Evolutionary conservation across 2,113 vertebrate genomes (phyloP), one percentile per base, ranked within the genome.

Genomic region (Microcebus murinus): DNA sequence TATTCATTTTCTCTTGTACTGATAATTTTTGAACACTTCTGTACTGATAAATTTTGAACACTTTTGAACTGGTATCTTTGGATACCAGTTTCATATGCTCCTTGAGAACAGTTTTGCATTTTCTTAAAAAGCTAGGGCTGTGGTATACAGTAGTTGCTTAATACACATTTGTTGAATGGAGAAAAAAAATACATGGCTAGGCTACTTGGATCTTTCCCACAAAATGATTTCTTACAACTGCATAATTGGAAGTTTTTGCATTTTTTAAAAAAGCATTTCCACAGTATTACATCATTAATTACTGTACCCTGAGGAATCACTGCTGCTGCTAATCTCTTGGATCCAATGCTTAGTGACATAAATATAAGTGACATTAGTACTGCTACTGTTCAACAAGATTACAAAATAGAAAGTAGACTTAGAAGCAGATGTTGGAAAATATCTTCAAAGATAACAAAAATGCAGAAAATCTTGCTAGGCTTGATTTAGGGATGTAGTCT

Each of bases 271-370:
- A 59, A 50, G 4, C 11, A 76, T 90, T 91, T 96, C 68, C 15
- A 76, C 71, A 73, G 71, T 71, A 70, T 95, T 85, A 82, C 65
- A 90, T 81, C 87, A 87, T 77, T 94, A 77, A 88, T 94, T 92
- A 36, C 71, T 63, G 27, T 11, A 12, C 90, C 71, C 94, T 31
- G 15, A 96, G 82, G 91, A 95, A 52, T 73, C 55, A 59, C 27
- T 50, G 15, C 8, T 73, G 55, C 81, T 76, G 15, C 81, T 94
- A 68, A 95, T 90, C 91, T 93, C 67, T 88, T 93, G 90, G 90
- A 91, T 90, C 57, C 39, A 52, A 20, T 70, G 68, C 39, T 91
- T 29, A 94, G 92, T 93, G 57, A 70, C 39, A 82, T 81, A 96
- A 95, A 94, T 92, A 68, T 81, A 68, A 92, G 52, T 57, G 70